These are phyloP conservation scores for Cardinalis cardinalis DNA, from an alignment of 2,113 vertebrate genomes.

Conservation along the genomic window DNA sequence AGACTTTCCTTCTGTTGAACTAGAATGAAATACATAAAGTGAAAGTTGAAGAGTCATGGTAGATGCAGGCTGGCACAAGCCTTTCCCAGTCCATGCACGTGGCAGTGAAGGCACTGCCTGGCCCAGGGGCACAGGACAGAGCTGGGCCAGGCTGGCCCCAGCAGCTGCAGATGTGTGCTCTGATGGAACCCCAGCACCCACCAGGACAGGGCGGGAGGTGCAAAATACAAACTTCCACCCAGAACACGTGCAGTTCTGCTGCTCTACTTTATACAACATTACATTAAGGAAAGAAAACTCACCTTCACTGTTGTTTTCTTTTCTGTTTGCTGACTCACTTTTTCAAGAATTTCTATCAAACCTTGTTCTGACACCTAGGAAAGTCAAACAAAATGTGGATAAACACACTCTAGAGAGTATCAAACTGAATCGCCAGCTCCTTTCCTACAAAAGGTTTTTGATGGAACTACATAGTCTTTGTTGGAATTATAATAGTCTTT, in stretches of 20 bases:
- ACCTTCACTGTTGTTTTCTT: constrained; percentile 97
- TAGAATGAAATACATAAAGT: constrained; percentile 15
- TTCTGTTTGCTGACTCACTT: constrained; percentile 96
- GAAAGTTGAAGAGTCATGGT: background rate
- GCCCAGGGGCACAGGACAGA: background rate
- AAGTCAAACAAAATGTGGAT: background rate
- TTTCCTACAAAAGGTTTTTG: background rate
- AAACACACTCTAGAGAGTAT: background rate
- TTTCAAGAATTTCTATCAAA: constrained; percentile 97
- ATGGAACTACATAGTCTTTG: background rate
- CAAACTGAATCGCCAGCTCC: background rate
- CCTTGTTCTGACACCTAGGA: constrained; percentile 89
- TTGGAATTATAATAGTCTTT: background rate
- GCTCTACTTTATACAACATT: background rate
- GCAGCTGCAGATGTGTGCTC: background rate
- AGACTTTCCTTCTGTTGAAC: constrained; percentile 95
- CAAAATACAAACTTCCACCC: background rate
- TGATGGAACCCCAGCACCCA: background rate
- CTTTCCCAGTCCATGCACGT: background rate
- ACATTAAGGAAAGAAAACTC: constrained; percentile 3
- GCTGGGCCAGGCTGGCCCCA: background rate
- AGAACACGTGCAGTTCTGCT: background rate
- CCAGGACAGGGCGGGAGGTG: background rate
- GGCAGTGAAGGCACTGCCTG: background rate
- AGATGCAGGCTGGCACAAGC: background rate